Conservation (phyloP, 2,888 invertebrate species). For the Drepanosiphum platanoidis region DNA sequence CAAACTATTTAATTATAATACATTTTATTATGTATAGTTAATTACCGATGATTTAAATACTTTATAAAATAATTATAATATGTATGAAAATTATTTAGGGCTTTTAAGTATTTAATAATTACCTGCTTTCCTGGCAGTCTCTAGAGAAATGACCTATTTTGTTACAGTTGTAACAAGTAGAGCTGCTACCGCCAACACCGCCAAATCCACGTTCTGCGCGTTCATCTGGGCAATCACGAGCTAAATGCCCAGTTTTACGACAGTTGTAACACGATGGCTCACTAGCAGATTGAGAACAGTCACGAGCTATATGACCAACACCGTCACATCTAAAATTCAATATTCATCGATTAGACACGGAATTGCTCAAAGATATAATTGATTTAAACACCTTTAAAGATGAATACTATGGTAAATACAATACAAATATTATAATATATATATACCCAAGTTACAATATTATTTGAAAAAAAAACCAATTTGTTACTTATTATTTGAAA, state of each 20-base stretch:
- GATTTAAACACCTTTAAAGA: no score
- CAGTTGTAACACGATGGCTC: slow-evolving; percentile 73
- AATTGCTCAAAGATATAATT: no score
- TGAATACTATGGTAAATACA: no score
- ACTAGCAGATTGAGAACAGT: slow-evolving; percentile 78
- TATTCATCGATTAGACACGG: no score
- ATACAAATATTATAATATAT: no score
- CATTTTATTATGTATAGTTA: no score
- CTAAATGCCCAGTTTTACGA: slow-evolving; percentile 79
- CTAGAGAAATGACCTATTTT: slow-evolving; percentile 81
- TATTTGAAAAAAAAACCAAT: no score
- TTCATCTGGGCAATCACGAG: slow-evolving; percentile 73
- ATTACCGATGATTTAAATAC: no score
- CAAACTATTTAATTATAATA: no score
- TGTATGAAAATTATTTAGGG: no score
- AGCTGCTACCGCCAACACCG: slow-evolving; percentile 75
- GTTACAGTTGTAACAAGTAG: slow-evolving; percentile 86
- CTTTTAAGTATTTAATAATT: slow-evolving; percentile 16
- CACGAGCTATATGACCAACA: slow-evolving; percentile 92
- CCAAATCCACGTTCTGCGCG: slow-evolving; percentile 70
- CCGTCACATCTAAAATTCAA: slow-evolving; percentile 79
- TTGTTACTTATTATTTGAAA: no score
- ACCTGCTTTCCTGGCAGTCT: slow-evolving; percentile 72
- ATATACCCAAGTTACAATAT: no score
- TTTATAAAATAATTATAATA: not conserved